Conservation (phyloP, 2,797 vertebrate genomes). For the Gallinago solitaria region DNA sequence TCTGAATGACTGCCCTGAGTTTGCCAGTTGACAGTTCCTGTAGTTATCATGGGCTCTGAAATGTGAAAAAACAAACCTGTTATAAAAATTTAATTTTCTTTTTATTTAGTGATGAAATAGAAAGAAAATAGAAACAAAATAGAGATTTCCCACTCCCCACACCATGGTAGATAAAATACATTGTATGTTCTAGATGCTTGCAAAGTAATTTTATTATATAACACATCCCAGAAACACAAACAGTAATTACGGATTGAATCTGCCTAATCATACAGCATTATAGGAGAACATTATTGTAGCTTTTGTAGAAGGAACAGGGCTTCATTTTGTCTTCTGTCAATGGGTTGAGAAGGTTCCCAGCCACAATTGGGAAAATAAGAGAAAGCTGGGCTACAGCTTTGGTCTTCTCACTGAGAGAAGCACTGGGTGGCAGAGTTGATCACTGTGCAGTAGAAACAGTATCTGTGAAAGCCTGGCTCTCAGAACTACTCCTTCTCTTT, state of each 20-base stretch:
- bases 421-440: neutral
- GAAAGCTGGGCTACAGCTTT: neutral
- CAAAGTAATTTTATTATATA: neutral
- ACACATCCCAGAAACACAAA: neutral
- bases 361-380: fast-evolving
- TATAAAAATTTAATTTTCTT: neutral
- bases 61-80: neutral
- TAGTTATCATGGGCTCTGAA: neutral
- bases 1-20: neutral
- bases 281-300: neutral
- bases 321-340: neutral
- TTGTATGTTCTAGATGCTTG: neutral
- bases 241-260: neutral
- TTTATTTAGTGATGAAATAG: neutral
- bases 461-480: neutral
- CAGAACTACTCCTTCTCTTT: neutral
- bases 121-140: neutral
- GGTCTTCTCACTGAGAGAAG: neutral
- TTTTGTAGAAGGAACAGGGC: neutral
- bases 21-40: neutral
- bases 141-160: fast-evolving
- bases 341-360: neutral
- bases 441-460: neutral
- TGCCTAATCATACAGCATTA: neutral
- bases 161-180: fast-evolving